Base-by-base conservation (phyloP, 2,797 vertebrate genomes). In the Echeneis naucrates region DNA sequence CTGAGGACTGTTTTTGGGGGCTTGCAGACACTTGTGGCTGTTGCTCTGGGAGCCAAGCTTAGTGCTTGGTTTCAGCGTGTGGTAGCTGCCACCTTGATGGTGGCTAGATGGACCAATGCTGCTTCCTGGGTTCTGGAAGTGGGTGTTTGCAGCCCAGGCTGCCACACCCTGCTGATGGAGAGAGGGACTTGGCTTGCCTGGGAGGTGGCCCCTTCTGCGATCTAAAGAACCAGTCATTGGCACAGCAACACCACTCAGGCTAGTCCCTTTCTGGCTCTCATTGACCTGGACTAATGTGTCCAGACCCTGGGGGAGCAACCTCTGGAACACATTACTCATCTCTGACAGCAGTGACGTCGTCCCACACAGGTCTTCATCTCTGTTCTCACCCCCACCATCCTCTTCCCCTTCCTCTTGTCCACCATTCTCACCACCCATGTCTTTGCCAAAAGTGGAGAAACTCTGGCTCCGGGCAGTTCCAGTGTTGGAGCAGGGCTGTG, bases 301-400 rank as follows among this genome's bases (percentile, higher is more conserved):
- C 77, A 97, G 61, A 0, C 97, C 96, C 27, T 96, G 89, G 4
- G 98, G 97, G 19, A 99, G 84, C 72, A 99, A 88, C 72, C 97
- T 95, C 87, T 99, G 98, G 87, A 99, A 99, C 57, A 98, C 97
- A 0, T 95, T 98, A 93, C 95, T 99, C 98, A 99, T 99, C 87
- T 99, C 97, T 0, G 97, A 97, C 45, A 98, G 94, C 57, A 99
- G 90, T 0, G 97, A 99, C 0, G 96, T 95, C 2, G 96, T 95
- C 26, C 92, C 92, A 33, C 96, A 95, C 58, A 93, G 60, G 58
- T 98, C 97, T 45, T 94, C 96, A 0, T 92, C 78, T 14, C 94
- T 92, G 2, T 88, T 93, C 0, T 93, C 93, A 0, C 68, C 80
- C 0, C 87, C 90, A 0, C 62, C 58, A 0, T 71, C 76, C 4